Conservation (phyloP, 2,113 vertebrate genomes). For the Leiothrix lutea region DNA sequence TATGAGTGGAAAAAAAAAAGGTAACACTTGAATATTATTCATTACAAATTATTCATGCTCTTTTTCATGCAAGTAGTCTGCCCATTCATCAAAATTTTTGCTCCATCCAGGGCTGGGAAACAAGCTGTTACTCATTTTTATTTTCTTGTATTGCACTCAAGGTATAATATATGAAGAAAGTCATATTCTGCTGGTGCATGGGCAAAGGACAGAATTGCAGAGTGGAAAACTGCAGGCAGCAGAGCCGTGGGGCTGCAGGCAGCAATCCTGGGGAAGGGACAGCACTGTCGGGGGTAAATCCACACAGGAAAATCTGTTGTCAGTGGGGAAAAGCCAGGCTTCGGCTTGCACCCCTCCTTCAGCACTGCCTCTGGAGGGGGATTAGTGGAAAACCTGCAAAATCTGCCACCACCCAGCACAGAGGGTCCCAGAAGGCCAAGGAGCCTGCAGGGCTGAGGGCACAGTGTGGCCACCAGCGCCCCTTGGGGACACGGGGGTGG, state of each 20-base stretch:
- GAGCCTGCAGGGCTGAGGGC: background rate
- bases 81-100: slow-evolving; percentile 64
- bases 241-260: background rate
- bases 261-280: background rate
- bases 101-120: slow-evolving; percentile 40
- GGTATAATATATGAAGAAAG: slow-evolving; percentile 28
- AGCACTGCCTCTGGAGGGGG: rapidly evolving
- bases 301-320: rapidly evolving
- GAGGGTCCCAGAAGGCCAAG: background rate
- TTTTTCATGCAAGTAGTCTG: slow-evolving; percentile 45
- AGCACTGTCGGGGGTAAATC: background rate
- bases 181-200: background rate
- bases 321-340: background rate
- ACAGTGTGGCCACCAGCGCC: rapidly evolving
- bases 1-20: slow-evolving; percentile 49
- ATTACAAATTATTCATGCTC: slow-evolving; percentile 58
- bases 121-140: slow-evolving; percentile 67
- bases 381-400: background rate
- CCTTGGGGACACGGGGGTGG: background rate
- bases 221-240: background rate
- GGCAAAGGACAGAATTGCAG: background rate
- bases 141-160: slow-evolving; percentile 35
- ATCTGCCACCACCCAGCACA: background rate
- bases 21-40: slow-evolving; percentile 55
- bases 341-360: background rate